A percentile compares a stretch with the other conserved stretches of the same genome.
Evolutionary conservation across 2,888 invertebrate species (phyloP).

Genomic region (Bhutanitis thaidina): DNA sequence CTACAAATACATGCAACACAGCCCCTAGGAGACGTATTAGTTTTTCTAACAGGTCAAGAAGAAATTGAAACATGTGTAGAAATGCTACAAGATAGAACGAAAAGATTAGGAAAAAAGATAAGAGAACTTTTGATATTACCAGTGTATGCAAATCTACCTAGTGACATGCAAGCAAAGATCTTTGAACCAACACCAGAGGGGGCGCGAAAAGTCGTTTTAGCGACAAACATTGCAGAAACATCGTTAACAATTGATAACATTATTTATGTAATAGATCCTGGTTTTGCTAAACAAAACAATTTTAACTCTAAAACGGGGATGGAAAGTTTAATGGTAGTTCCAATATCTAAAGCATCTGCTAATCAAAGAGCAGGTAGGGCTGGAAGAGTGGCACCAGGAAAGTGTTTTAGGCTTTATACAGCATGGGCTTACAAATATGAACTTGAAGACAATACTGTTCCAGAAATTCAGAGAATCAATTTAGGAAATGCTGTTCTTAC

Average conservation of each 20-base stretch:
- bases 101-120: conserved; percentile 95
- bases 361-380: conserved; percentile 98
- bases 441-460: conserved; percentile 97
- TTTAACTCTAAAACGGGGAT: conserved; percentile 98
- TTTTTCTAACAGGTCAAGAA: conserved; percentile 96
- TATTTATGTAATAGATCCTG: conserved; percentile 99
- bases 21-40: conserved; percentile 96
- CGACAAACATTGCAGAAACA: conserved; percentile 99
- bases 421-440: conserved; percentile 99
- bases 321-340: conserved; percentile 99
- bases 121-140: conserved; percentile 95
- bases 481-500: conserved; percentile 98
- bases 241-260: conserved; percentile 99
- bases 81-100: conserved; percentile 92
- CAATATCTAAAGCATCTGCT: conserved; percentile 98
- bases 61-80: conserved; percentile 95
- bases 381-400: conserved; percentile 97
- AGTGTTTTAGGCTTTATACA: conserved; percentile 98
- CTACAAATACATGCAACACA: conserved; percentile 99
- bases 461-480: conserved; percentile 99
- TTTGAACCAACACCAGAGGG: conserved; percentile 98
- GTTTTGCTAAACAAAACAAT: conserved; percentile 99
- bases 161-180: conserved; percentile 99
- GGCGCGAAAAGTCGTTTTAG: conserved; percentile 97
- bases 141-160: conserved; percentile 98